Percentiles rank a stretch among this genome's conserved stretches.
These are phyloP conservation scores for Zaprionus davidi DNA, from an alignment of 1,140 invertebrate species.

Conservation along the genomic window DNA sequence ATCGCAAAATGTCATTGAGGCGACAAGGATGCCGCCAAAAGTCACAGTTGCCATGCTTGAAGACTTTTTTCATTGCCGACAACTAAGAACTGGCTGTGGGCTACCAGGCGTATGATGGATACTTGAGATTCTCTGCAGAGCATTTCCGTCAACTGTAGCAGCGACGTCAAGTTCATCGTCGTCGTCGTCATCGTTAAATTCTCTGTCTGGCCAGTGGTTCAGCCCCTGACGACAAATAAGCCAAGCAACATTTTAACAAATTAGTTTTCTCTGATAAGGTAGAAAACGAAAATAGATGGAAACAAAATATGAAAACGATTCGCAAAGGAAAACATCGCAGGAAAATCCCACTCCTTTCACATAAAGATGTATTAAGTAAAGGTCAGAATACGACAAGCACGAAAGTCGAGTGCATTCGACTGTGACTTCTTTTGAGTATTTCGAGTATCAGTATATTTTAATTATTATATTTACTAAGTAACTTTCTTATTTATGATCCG, in stretches of 20 bases:
- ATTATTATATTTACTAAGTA: too few species aligned
- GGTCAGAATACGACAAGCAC: too few species aligned
- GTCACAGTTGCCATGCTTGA: conserved; percentile 39
- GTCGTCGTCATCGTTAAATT: conserved; percentile 34
- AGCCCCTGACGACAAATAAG: conserved; percentile 62
- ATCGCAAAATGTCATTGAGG: conserved; percentile 58
- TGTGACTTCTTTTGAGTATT: too few species aligned
- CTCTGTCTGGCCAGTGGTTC: conserved; percentile 1
- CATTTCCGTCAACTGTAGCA: conserved; percentile 42
- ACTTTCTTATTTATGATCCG: too few species aligned
- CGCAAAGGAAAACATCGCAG: not conserved
- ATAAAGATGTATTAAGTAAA: too few species aligned
- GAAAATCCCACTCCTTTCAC: too few species aligned
- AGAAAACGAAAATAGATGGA: conserved; percentile 8
- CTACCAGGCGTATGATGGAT: conserved; percentile 62
- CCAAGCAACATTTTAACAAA: conserved; percentile 73
- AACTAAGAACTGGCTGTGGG: conserved; percentile 11
- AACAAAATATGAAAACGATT: conserved; percentile 13
- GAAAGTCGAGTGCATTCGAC: too few species aligned
- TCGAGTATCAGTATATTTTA: too few species aligned
- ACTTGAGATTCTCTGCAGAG: conserved; percentile 45
- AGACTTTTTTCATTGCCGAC: conserved; percentile 6
- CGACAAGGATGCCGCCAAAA: conserved; percentile 53
- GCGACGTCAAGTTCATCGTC: conserved; percentile 29
- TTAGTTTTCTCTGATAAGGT: conserved; percentile 70